These are phyloP conservation scores for Palythoa grandiflora DNA, from an alignment of 92 coral and sea anemone genomes.

Conservation along the genomic window DNA sequence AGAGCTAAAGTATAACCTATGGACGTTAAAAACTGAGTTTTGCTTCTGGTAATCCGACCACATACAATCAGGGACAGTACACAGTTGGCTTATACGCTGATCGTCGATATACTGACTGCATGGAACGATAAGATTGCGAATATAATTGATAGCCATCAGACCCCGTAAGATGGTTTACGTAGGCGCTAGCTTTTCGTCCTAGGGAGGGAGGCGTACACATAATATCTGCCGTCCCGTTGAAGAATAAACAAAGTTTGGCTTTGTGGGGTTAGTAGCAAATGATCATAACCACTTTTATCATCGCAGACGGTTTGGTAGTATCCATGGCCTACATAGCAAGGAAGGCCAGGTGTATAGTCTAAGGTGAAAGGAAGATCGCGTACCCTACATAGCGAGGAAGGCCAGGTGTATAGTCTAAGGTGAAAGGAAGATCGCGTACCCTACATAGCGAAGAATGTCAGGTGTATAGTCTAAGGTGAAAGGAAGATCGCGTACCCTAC, in stretches of 20 bases:
- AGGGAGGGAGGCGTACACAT: constrained; percentile 54
- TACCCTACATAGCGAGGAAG: constrained; percentile 73
- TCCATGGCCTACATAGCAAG: constrained; percentile 61
- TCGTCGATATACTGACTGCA: constrained; percentile 75
- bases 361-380: constrained; percentile 70
- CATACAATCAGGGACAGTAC: background rate
- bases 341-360: constrained; percentile 66
- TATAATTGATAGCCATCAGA: constrained; percentile 21
- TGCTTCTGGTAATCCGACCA: constrained; percentile 57
- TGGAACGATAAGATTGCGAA: constrained; percentile 57
- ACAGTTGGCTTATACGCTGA: constrained; percentile 71
- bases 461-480: constrained; percentile 63
- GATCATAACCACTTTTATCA: background rate
- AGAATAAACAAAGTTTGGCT: constrained; percentile 72
- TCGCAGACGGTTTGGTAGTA: no score
- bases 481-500: constrained; percentile 71
- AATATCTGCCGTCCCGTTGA: constrained; percentile 54
- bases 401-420: constrained; percentile 63
- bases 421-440: constrained; percentile 71
- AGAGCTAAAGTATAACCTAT: constrained; percentile 77
- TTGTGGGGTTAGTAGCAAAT: constrained; percentile 50
- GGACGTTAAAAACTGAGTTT: constrained; percentile 51
- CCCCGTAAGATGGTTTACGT: constrained; percentile 65
- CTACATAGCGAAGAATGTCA: constrained; percentile 72
- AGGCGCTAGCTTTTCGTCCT: constrained; percentile 79